Base-by-base conservation (phyloP, 92 coral and sea anemone genomes). In the Epizoanthus illoricatus region DNA sequence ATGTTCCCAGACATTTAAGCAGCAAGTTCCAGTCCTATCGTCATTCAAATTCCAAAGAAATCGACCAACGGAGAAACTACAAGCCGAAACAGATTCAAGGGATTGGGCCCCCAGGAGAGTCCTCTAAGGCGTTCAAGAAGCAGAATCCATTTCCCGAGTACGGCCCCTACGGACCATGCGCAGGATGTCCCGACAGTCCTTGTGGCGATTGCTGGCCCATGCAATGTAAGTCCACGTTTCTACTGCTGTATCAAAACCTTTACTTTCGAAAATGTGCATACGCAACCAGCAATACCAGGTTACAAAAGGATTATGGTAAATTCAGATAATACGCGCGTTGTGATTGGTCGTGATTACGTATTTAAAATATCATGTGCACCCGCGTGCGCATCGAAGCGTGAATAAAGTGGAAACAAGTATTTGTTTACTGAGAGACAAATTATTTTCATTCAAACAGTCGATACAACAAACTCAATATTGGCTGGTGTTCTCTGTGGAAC, bases 111-210 rank as follows among this genome's bases (percentile, higher is more conserved):
- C 56, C 40, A 7, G 79, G 79, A 5, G 58, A 61, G 40, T 33
- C 59, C n/a, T 24, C 13, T 15, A 74, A 74, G n/a, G 79, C 65
- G 6, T 47, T 65, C 43, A 20, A 15, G 17, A 55, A 43, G 18
- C 45, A 74, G 10, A 74, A 74, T 36, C 80, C 65, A 20, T 74
- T 13, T 47, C 80, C 80, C 59, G 80, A 74, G 49, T 74, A 74
- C 28, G 80, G 80, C 4, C 80, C 80, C 16, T 23, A 36, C 12
- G 47, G 64, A 0, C 80, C 80, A 18, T 74, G 66, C 24, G 41
- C 45, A 12, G 23, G 65, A 17, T 74, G 66, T 57, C 45, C 52
- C 72, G 72, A 8, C 61, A 23, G 23, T 15, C 76, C 76, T 71
- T 21, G 36, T 7, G 15, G 56, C 17, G 60, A 20, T 11, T n/a